Evolutionary conservation across 2,888 invertebrate species (phyloP).

Genomic region (Machimus atricapillus): DNA sequence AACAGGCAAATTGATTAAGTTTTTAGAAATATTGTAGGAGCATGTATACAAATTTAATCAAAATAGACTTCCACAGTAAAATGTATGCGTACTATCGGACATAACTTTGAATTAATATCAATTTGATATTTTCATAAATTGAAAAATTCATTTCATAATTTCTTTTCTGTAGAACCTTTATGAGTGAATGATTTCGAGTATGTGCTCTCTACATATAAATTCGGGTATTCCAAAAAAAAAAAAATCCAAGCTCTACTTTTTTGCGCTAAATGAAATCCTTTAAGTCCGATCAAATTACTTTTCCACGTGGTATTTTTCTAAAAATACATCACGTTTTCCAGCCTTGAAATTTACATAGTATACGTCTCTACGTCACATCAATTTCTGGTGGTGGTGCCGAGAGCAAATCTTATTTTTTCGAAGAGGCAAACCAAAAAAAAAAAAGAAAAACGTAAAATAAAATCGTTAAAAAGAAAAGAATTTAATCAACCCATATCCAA

Average conservation of each 20-base stretch:
- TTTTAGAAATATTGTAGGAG: too few relatives aligned
- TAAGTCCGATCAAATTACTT: not conserved
- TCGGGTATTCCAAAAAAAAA: not conserved
- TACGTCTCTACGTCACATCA: not conserved
- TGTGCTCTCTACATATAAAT: not conserved
- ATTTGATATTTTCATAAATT: too few relatives aligned
- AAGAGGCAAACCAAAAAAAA: not conserved
- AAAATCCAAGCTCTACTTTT: not conserved
- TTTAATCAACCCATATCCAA: not conserved
- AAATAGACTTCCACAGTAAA: too few relatives aligned
- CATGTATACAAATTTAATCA: too few relatives aligned
- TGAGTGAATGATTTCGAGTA: not conserved
- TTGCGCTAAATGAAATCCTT: not conserved
- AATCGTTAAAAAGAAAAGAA: not conserved
- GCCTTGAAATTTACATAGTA: not conserved
- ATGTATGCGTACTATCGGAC: too few relatives aligned
- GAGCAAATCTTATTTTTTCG: not conserved
- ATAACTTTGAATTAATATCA: too few relatives aligned
- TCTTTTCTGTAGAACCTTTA: not conserved
- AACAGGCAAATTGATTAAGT: too few relatives aligned
- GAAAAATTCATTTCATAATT: too few relatives aligned
- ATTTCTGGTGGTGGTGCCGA: not conserved
- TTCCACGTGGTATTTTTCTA: not conserved
- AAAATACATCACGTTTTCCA: not conserved
- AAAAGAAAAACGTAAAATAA: not conserved